These are phyloP conservation scores for Holothuria glaberrima DNA, from an alignment of 35 echinoderm and acorn worm species.

Conservation along the genomic window DNA sequence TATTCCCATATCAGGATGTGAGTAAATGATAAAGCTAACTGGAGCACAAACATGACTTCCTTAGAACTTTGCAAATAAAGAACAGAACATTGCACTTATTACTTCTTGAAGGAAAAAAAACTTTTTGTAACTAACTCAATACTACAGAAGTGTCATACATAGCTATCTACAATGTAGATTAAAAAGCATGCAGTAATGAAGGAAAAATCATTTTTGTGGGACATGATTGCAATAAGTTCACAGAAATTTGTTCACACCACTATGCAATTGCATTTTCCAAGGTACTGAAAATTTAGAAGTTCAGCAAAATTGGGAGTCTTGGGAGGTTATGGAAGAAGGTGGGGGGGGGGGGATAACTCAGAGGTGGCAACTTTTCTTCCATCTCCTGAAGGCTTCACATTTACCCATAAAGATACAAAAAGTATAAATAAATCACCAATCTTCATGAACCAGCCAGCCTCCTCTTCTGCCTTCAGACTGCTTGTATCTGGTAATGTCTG, in stretches of 20 bases:
- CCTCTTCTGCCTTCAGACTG: conserved; percentile 5
- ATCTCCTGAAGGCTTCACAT: not conserved
- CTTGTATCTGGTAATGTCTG: not conserved
- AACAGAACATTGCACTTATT: not conserved
- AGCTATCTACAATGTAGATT: too few species aligned
- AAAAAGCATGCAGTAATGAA: too few species aligned
- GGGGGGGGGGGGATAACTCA: not conserved
- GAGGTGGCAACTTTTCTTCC: not conserved
- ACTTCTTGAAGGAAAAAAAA: too few species aligned
- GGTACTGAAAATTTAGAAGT: too few species aligned
- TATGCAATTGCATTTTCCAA: too few species aligned
- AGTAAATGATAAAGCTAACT: not conserved
- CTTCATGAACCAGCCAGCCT: conserved; percentile 91
- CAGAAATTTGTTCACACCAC: too few species aligned
- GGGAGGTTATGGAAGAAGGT: too few species aligned
- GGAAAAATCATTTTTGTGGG: too few species aligned
- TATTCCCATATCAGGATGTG: not conserved
- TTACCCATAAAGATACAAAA: not conserved
- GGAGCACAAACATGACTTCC: not conserved
- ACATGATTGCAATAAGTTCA: too few species aligned
- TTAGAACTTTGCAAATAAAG: not conserved
- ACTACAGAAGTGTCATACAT: too few species aligned
- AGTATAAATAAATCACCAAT: conserved; percentile 61
- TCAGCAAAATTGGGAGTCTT: too few species aligned
- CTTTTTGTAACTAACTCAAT: too few species aligned